These are phyloP conservation scores for Muscidifurax raptorellus DNA, from an alignment of 1,140 invertebrate genomes.

Conservation along the genomic window DNA sequence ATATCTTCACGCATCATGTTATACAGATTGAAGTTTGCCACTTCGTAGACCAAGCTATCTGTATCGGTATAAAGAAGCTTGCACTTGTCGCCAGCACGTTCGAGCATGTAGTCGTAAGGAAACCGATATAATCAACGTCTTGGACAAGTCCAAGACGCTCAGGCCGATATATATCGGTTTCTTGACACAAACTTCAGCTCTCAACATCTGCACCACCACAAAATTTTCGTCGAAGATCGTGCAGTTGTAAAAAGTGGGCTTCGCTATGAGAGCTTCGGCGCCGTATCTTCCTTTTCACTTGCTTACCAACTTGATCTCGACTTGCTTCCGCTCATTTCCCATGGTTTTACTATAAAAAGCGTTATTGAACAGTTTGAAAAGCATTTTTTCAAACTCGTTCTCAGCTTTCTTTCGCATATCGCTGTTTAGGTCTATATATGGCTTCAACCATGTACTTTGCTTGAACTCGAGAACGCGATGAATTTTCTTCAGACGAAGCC, in stretches of 20 bases:
- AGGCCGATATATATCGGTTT: not conserved
- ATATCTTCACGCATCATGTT: not conserved
- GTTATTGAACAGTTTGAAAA: not conserved
- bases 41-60: not conserved
- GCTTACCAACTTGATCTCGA: not conserved
- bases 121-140: not conserved
- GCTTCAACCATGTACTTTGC: slow-evolving; percentile 57
- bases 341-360: not conserved
- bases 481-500: slow-evolving; percentile 53
- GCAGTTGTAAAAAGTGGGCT: not conserved
- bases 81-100: not conserved
- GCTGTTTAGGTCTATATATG: slow-evolving; percentile 61
- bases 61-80: not conserved
- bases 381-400: not conserved
- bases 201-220: not conserved
- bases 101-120: not conserved
- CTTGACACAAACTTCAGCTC: not conserved
- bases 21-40: not conserved
- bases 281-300: not conserved
- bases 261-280: not conserved
- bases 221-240: not conserved
- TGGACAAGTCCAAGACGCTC: not conserved
- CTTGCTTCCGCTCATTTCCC: not conserved
- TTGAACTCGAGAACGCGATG: slow-evolving; percentile 52
- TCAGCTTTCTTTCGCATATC: slow-evolving; percentile 60